These are phyloP conservation scores for Spongilla lacustris DNA, from an alignment of 37 sponge, comb jelly and placozoan genomes.

Conservation along the genomic window DNA sequence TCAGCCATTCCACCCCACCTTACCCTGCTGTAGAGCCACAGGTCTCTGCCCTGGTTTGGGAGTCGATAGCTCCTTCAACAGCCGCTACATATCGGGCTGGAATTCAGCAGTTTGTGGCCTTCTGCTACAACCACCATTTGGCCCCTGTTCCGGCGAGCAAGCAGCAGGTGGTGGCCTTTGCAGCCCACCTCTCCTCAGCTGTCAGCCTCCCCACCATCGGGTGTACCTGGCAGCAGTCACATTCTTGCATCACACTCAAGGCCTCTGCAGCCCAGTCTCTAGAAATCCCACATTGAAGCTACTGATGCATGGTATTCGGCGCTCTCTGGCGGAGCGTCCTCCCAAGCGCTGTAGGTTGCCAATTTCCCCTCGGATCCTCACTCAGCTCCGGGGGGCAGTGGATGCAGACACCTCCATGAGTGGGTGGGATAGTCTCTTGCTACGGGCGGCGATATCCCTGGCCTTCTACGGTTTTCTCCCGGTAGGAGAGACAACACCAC, in stretches of 20 bases:
- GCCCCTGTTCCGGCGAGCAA: conserved; percentile 9
- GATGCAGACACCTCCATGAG: not conserved
- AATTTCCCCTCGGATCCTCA: conserved; percentile 55
- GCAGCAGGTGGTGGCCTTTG: no score
- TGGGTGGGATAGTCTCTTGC: conserved; percentile 6
- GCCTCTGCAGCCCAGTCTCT: no score
- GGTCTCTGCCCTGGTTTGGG: no score
- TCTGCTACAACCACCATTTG: conserved; percentile 6
- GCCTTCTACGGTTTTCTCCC: conserved; percentile 62
- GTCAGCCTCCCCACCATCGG: no score
- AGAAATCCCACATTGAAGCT: no score
- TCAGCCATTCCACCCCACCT: not conserved
- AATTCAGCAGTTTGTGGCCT: not conserved
- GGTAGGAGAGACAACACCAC: conserved; percentile 22
- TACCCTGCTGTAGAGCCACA: not conserved
- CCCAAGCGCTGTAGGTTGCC: conserved; percentile 36
- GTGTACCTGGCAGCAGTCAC: no score
- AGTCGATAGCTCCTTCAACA: not conserved
- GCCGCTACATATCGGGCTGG: conserved; percentile 18
- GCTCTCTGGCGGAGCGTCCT: no score
- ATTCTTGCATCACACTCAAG: no score
- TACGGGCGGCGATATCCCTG: conserved; percentile 46
- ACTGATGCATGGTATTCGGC: no score
- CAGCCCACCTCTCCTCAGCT: no score
- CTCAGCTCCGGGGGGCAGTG: conserved; percentile 11